Conservation (phyloP, 2,797 vertebrate genomes). For the Podargus strigoides region DNA sequence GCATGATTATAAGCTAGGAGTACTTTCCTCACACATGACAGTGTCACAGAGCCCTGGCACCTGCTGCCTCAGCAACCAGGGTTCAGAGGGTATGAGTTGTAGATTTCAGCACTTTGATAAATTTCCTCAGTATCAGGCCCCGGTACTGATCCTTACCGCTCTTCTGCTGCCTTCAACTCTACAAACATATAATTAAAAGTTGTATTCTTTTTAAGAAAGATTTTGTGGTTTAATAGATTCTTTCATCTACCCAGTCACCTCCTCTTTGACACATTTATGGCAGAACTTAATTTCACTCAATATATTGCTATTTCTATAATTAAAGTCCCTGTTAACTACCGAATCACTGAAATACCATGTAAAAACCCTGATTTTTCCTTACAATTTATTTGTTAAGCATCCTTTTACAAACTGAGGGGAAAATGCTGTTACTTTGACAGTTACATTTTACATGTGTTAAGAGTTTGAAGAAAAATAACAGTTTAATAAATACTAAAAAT, state of each 20-base stretch:
- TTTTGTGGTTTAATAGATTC: not conserved
- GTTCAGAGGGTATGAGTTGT: too few species aligned
- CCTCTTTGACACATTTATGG: not conserved
- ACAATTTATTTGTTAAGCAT: not conserved
- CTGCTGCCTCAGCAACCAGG: accelerated
- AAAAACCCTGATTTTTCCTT: not conserved
- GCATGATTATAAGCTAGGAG: not conserved
- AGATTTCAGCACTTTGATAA: not conserved
- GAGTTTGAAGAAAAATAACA: not conserved
- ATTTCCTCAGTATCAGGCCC: not conserved
- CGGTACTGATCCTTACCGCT: not conserved
- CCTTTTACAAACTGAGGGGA: not conserved
- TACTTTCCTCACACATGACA: not conserved
- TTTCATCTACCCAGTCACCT: not conserved
- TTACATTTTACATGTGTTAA: not conserved
- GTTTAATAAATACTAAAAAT: not conserved
- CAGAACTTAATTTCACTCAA: not conserved
- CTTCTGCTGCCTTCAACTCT: not conserved
- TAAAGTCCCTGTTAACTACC: not conserved
- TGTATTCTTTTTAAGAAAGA: not conserved
- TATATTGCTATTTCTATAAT: not conserved
- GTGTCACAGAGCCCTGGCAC: not conserved
- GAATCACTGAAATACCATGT: not conserved
- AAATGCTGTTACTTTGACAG: not conserved
- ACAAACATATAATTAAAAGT: not conserved